A percentile compares a stretch with the other conserved stretches of the same genome.
These are phyloP conservation scores for Drosophila elegans DNA, from an alignment of 1,140 invertebrate genomes.

Conservation along the genomic window DNA sequence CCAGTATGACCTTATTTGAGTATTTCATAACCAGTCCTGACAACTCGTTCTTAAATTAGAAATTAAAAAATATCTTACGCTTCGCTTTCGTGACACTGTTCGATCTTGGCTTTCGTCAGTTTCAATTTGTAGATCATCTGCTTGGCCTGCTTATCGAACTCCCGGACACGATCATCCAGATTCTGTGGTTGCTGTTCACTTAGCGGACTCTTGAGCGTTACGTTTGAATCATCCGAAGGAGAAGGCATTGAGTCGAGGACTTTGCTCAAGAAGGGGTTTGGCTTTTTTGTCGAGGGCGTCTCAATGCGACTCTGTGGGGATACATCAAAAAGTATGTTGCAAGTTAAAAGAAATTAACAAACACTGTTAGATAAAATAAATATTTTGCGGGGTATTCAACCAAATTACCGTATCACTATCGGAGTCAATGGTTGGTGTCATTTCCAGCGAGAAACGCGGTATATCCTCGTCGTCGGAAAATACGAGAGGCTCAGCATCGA, in stretches of 20 bases:
- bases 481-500: constrained; percentile 87
- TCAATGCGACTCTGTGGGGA: constrained; percentile 77
- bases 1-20: no score
- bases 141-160: constrained; percentile 87
- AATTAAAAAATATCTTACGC: constrained; percentile 83
- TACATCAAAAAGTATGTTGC: not conserved
- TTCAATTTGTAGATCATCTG: constrained; percentile 89
- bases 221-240: constrained; percentile 71
- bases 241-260: constrained; percentile 66
- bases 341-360: not conserved
- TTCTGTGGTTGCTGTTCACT: constrained; percentile 28
- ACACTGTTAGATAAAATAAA: no score
- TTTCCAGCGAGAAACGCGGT: constrained; percentile 85
- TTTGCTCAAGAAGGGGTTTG: constrained; percentile 72
- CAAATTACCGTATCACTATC: constrained; percentile 85
- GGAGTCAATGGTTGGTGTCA: constrained; percentile 82
- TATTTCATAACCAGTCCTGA: no score
- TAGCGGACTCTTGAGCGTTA: constrained; percentile 71
- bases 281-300: constrained; percentile 74
- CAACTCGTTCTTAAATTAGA: not conserved
- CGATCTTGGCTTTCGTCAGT: constrained; percentile 88
- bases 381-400: constrained; percentile 19
- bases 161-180: constrained; percentile 78
- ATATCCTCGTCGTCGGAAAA: constrained; percentile 89
- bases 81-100: constrained; percentile 87